Conservation (phyloP, 2,888 invertebrate genomes). For the Allacma fusca region DNA sequence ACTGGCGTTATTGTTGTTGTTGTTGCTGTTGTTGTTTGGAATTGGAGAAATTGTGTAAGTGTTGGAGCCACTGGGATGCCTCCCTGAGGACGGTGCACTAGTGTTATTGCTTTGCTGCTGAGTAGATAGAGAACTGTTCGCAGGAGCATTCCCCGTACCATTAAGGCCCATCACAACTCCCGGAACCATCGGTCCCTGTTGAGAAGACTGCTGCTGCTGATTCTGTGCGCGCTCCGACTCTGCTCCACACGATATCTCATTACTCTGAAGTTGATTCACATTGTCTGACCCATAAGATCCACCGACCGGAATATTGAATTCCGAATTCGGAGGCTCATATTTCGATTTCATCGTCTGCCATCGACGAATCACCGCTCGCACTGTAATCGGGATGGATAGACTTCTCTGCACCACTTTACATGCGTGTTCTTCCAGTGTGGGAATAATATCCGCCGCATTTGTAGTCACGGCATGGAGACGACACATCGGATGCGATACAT, state of each 20-base stretch:
- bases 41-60: slow-evolving; percentile 56
- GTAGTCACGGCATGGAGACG: slow-evolving; percentile 69
- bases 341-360: slow-evolving; percentile 78
- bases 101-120: slow-evolving; percentile 29
- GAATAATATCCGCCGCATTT: slow-evolving; percentile 58
- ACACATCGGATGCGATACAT: slow-evolving; percentile 81
- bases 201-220: slow-evolving; percentile 41
- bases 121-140: background rate
- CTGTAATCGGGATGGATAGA: slow-evolving; percentile 61
- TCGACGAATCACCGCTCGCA: slow-evolving; percentile 83
- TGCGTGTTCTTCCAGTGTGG: slow-evolving; percentile 60
- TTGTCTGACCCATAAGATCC: slow-evolving; percentile 36
- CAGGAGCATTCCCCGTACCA: slow-evolving; percentile 18
- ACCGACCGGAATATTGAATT: slow-evolving; percentile 51
- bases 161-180: slow-evolving; percentile 47
- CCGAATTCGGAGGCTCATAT: slow-evolving; percentile 58
- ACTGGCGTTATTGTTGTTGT: background rate
- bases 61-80: slow-evolving; percentile 36
- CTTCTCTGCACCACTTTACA: slow-evolving; percentile 79
- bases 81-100: slow-evolving; percentile 30
- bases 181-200: slow-evolving; percentile 44
- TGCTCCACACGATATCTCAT: slow-evolving; percentile 50
- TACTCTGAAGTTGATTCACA: slow-evolving; percentile 29
- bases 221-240: slow-evolving; percentile 48
- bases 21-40: slow-evolving; percentile 30